These are phyloP conservation scores for Aleiodes alternator DNA, from an alignment of 2,888 invertebrate species.

Conservation along the genomic window DNA sequence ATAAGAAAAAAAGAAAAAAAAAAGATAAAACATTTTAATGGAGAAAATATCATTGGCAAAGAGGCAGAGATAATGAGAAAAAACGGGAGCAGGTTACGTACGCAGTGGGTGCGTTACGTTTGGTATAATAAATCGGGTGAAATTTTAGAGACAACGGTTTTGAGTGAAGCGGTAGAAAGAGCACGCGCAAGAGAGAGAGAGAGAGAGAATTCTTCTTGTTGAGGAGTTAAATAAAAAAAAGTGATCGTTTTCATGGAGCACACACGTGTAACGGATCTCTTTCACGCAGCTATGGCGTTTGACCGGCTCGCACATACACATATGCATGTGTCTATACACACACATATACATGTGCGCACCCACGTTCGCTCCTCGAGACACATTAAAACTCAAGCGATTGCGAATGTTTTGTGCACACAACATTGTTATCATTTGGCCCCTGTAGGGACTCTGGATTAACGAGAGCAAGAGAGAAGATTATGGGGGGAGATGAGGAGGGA, in stretches of 20 bases:
- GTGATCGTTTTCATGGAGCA: conserved; percentile 6
- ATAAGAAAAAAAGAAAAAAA: not conserved
- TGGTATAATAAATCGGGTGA: conserved; percentile 35
- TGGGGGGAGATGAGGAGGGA: too few relatives aligned
- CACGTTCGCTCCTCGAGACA: conserved; percentile 58
- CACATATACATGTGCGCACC: conserved; percentile 52
- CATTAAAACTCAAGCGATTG: not conserved
- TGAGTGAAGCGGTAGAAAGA: conserved; percentile 5
- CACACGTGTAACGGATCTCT: conserved; percentile 21
- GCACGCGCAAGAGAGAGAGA: conserved; percentile 1
- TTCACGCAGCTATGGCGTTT: conserved; percentile 41
- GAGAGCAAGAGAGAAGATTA: too few relatives aligned
- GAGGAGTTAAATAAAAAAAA: conserved; percentile 37
- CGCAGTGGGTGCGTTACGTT: conserved; percentile 18
- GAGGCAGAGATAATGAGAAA: not conserved
- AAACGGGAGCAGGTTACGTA: conserved; percentile 15
- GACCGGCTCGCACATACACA: conserved; percentile 28
- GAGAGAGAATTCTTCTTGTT: not conserved
- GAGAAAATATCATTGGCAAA: conserved; percentile 1
- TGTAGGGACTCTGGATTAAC: conserved; percentile 14
- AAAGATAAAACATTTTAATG: not conserved
- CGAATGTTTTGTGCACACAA: conserved; percentile 50
- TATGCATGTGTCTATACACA: not conserved
- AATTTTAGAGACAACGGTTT: conserved; percentile 29
- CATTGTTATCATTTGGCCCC: conserved; percentile 65